These are phyloP conservation scores for Pardosa pseudoannulata DNA, from an alignment of 2,888 invertebrate species.

Conservation along the genomic window DNA sequence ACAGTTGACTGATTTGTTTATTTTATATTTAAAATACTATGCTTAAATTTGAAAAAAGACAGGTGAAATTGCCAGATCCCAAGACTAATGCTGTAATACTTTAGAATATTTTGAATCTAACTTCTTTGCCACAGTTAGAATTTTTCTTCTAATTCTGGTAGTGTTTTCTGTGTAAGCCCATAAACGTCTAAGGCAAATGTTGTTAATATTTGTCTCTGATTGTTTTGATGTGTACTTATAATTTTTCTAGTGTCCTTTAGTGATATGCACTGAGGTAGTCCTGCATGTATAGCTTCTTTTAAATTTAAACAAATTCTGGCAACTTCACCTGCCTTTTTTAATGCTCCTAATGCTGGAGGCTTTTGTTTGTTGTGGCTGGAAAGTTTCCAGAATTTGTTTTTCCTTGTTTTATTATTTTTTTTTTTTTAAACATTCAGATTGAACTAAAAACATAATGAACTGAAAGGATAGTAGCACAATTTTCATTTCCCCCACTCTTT, in stretches of 20 bases:
- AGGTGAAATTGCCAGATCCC: constrained; percentile 72
- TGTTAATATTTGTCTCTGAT: constrained; percentile 51
- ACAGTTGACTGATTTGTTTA: constrained; percentile 64
- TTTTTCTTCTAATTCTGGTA: constrained; percentile 36
- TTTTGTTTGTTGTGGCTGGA: constrained; percentile 63
- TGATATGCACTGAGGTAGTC: constrained; percentile 10
- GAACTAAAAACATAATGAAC: too few species aligned
- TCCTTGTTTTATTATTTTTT: neutral
- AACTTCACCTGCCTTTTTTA: constrained; percentile 72
- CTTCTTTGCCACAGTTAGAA: constrained; percentile 64
- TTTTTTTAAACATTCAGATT: too few species aligned
- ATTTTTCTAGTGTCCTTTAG: constrained; percentile 16
- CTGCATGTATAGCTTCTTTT: constrained; percentile 57
- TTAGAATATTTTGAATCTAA: constrained; percentile 58
- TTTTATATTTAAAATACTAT: neutral
- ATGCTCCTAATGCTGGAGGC: constrained; percentile 58
- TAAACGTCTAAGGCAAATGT: constrained; percentile 34
- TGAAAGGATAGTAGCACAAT: too few species aligned
- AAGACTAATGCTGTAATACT: constrained; percentile 70
- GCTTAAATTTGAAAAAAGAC: constrained; percentile 45
- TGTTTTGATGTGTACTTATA: constrained; percentile 50
- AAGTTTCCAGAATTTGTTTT: constrained; percentile 73
- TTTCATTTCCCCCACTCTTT: too few species aligned
- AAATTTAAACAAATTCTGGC: constrained; percentile 71
- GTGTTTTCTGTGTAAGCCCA: constrained; percentile 47